Percentiles rank a stretch among this genome's conserved stretches.
Evolutionary conservation across 2,797 vertebrate species (phyloP).

Genomic region (Podargus strigoides): DNA sequence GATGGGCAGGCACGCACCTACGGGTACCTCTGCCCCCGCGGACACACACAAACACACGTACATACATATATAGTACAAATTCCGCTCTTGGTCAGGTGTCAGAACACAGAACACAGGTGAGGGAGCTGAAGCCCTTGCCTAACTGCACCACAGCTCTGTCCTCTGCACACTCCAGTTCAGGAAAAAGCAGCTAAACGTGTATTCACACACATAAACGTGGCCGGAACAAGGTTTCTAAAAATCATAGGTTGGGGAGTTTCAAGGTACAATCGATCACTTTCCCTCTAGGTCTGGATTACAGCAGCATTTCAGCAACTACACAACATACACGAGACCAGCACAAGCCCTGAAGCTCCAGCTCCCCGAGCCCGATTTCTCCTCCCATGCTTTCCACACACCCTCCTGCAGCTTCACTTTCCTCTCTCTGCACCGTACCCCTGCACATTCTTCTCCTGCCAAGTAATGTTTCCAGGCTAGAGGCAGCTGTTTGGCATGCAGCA

Average conservation of each 20-base stretch:
- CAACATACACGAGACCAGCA: fast-evolving
- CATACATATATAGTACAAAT: fast-evolving
- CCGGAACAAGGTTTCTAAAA: neutral
- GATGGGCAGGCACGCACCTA: too few relatives aligned
- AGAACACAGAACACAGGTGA: fast-evolving
- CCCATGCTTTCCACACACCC: neutral
- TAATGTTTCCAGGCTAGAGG: neutral
- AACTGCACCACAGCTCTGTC: fast-evolving
- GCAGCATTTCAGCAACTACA: neutral
- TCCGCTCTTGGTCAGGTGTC: fast-evolving
- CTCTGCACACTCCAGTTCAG: fast-evolving
- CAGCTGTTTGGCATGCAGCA: neutral
- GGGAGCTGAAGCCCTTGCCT: neutral
- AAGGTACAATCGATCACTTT: fast-evolving
- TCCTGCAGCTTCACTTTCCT: neutral
- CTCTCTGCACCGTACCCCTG: fast-evolving
- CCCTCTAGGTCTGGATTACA: neutral
- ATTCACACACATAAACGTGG: fast-evolving
- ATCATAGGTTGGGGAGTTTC: fast-evolving
- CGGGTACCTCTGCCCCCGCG: too few relatives aligned
- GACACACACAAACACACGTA: too few relatives aligned
- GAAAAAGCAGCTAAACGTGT: fast-evolving
- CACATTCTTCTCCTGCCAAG: neutral
- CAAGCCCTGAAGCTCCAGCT: neutral
- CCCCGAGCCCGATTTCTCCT: fast-evolving